Conservation (phyloP, 2,797 vertebrate species). For the Clarias platycephalus region DNA sequence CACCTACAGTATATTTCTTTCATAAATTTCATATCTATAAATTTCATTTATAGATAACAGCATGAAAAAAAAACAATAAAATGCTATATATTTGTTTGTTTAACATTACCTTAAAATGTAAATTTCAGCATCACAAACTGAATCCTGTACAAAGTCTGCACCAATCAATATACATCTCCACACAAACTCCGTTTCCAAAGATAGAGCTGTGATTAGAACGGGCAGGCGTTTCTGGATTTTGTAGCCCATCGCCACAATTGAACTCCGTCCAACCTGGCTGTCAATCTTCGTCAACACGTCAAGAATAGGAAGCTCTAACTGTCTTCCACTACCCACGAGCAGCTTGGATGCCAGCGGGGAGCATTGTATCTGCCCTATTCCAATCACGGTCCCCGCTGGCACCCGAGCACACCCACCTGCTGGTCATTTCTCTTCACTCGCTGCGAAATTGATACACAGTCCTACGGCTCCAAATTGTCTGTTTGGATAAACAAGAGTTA, state of each 20-base stretch:
- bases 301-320: constrained; percentile 29
- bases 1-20: background rate
- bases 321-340: constrained; percentile 50
- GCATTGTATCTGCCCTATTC: constrained; percentile 68
- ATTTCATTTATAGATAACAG: too few relatives aligned
- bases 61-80: background rate
- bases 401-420: constrained; percentile 66
- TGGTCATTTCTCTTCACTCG: constrained; percentile 60
- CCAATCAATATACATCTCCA: background rate
- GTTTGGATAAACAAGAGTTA: constrained; percentile 29
- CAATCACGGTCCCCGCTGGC: constrained; percentile 66
- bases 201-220: constrained; percentile 11
- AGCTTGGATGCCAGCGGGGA: constrained; percentile 77
- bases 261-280: constrained; percentile 31
- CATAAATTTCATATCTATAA: background rate
- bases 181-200: background rate
- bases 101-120: background rate
- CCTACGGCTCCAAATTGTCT: constrained; percentile 40
- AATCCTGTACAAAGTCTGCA: background rate
- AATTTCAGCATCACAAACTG: background rate
- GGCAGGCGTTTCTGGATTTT: background rate
- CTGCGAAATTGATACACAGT: constrained; percentile 45
- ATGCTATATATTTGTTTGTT: background rate
- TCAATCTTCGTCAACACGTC: constrained; percentile 33
- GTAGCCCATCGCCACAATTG: background rate